Evolutionary conservation across 2,113 vertebrate genomes (phyloP), one percentile per base, ranked within the genome.

Genomic region (Mus spicilegus): DNA sequence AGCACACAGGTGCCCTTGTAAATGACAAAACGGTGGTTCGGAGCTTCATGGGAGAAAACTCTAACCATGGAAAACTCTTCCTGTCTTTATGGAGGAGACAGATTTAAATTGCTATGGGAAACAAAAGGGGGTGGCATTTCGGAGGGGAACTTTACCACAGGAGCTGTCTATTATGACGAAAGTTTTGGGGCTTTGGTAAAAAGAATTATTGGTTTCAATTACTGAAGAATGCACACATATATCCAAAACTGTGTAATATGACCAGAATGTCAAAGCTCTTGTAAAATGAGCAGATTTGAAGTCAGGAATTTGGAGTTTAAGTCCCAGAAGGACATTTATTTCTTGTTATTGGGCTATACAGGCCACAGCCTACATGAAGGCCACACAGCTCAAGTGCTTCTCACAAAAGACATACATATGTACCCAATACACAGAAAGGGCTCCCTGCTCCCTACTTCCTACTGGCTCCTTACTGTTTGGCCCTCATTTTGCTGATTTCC

Each of bases 31-130:
- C 69, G 26, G 67, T 9, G 65, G 84, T 33, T 88, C 88, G 81
- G 54, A 93, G 56, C 22, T 93, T 76, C 28, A 3, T 56, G 70
- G 80, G 65, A 90, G 88, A 89, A 93, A 94, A 85, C 42, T 39
- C 22, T 87, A 70, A 42, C 20, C 30, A 3, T 14, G 69, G 65
- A 89, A 96, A 77, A 76, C 54, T 73, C 14, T 85, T 95, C 54
- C 82, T 95, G 51, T 80, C 58, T 87, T 33, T 94, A 56, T 63
- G 36, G 3, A 14, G 42, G 30, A 33, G 65, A 89, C 20, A 91
- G 65, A 70, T 7, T 69, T 36, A 82, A 92, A 84, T 49, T 10
- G 6, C 56, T 72, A 24, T 39, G 5, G 63, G 63, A 42, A 42
- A 42, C 42, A 42, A 77, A 76, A 63, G 19, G 63, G 24, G 4